Conservation (phyloP, 1,140 invertebrate genomes). For the Acyrthosiphon pisum region DNA sequence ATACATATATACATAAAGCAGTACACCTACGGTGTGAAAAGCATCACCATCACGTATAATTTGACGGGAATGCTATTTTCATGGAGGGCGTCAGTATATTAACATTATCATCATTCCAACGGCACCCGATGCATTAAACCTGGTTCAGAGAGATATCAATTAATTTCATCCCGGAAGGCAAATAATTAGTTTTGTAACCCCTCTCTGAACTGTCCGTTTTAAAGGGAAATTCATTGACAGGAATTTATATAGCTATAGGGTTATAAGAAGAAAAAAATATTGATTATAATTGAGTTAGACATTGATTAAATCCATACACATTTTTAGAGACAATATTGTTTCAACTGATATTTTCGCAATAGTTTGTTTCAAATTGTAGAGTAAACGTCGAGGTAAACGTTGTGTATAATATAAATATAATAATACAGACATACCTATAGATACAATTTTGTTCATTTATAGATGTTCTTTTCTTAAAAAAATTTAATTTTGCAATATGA, state of each 20-base stretch:
- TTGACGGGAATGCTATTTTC: constrained; percentile 24
- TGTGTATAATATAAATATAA: not conserved
- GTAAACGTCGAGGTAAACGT: not conserved
- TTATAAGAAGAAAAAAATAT: not conserved
- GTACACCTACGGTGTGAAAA: not conserved
- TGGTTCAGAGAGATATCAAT: constrained; percentile 45
- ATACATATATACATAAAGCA: not conserved
- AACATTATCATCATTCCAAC: constrained; percentile 31
- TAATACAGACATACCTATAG: not conserved
- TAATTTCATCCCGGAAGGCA: constrained; percentile 47
- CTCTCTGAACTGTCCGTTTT: not conserved
- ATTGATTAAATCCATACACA: not conserved
- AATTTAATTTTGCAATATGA: not conserved
- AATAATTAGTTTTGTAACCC: constrained; percentile 52
- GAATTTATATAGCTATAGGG: not conserved
- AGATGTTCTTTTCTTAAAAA: not conserved
- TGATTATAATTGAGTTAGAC: not conserved
- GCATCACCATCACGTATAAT: not conserved
- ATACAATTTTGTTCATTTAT: not conserved
- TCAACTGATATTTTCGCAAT: not conserved
- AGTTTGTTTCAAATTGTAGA: not conserved
- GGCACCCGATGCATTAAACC: constrained; percentile 24
- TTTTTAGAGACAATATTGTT: not conserved
- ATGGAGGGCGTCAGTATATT: constrained; percentile 18
- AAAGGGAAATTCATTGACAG: not conserved